phyloP scores from a whole-genome alignment of 2,888 invertebrate genomes.

The Ophraella communa region DNA sequence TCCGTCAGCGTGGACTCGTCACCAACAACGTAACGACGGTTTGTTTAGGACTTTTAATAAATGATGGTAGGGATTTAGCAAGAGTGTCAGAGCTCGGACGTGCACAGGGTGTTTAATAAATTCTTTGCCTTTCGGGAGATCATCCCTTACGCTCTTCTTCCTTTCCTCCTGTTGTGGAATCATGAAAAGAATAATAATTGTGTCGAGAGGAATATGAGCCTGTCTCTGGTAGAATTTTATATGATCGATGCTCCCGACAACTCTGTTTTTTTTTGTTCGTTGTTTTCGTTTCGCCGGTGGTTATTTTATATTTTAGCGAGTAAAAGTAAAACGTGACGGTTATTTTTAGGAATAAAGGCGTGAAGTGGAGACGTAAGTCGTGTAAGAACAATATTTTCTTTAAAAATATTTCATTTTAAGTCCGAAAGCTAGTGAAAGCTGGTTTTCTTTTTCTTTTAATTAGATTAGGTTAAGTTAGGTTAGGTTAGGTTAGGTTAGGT shows the following conservation, averaged over 20 bases:
- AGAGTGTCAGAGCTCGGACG: conserved; percentile 35
- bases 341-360: neutral
- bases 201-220: conserved; percentile 20
- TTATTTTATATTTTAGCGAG: neutral
- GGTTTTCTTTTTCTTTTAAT: too few species aligned
- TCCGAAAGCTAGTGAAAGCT: too few species aligned
- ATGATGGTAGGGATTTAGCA: conserved; percentile 36
- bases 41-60: conserved; percentile 40
- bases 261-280: neutral
- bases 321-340: neutral
- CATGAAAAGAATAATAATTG: conserved; percentile 34
- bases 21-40: conserved; percentile 24
- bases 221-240: conserved; percentile 28
- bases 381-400: neutral
- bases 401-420: too few species aligned
- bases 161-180: conserved; percentile 9
- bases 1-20: conserved; percentile 19
- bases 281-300: neutral
- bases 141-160: conserved; percentile 25
- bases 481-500: too few species aligned
- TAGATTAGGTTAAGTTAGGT: too few species aligned
- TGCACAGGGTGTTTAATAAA: conserved; percentile 33
- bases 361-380: neutral
- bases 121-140: conserved; percentile 29
- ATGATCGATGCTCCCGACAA: conserved; percentile 28